Evolutionary conservation across 2,113 vertebrate species (phyloP).

Genomic region (Rhea pennata): DNA sequence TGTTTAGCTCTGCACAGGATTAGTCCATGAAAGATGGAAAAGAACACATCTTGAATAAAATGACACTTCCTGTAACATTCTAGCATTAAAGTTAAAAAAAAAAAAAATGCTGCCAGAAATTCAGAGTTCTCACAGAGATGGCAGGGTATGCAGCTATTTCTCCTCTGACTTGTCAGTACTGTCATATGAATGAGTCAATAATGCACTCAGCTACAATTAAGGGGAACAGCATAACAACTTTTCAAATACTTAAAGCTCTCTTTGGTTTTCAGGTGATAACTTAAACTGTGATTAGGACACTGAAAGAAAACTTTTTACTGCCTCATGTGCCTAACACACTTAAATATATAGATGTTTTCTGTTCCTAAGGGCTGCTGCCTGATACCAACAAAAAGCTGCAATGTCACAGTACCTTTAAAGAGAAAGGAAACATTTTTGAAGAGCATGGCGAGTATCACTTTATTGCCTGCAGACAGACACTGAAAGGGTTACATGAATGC

Average conservation of each 20-base stretch:
- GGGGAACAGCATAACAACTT: constrained; percentile 13
- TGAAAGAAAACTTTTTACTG: constrained; percentile 18
- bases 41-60: constrained; percentile 34
- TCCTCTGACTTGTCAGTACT: constrained; percentile 24
- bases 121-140: constrained; percentile 17
- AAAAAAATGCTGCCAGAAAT: not conserved
- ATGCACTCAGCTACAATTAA: constrained; percentile 46
- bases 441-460: not conserved
- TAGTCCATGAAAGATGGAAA: constrained; percentile 6
- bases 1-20: not conserved
- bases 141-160: constrained; percentile 31
- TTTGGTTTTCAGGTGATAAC: not conserved
- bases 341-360: not conserved
- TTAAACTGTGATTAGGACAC: not conserved
- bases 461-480: not conserved
- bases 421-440: not conserved
- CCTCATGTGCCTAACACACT: not conserved
- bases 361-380: constrained; percentile 1
- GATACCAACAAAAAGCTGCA: not conserved
- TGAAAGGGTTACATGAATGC: constrained; percentile 16
- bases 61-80: constrained; percentile 4
- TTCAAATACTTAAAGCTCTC: not conserved
- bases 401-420: not conserved
- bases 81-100: not conserved
- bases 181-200: constrained; percentile 37